phyloP scores from a whole-genome alignment of 2,888 invertebrate species.

The Coleophora deauratella region DNA sequence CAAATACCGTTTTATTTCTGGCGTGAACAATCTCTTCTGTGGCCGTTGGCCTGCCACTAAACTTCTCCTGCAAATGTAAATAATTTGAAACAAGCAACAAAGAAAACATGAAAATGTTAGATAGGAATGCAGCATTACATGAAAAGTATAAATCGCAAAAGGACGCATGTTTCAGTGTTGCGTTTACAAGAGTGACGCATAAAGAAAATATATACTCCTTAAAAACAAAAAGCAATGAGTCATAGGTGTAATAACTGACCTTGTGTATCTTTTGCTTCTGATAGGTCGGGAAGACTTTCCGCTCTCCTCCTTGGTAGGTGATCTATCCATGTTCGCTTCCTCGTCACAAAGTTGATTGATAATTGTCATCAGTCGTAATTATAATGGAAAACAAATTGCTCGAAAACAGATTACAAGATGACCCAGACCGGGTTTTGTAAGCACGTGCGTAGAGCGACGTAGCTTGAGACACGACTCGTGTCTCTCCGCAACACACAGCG shows the following conservation, averaged over 20 bases:
- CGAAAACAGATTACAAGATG: too few relatives aligned
- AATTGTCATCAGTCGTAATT: constrained; percentile 47
- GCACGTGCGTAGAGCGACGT: constrained; percentile 65
- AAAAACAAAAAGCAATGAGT: constrained; percentile 57
- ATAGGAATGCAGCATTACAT: constrained; percentile 3
- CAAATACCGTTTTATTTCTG: constrained; percentile 84
- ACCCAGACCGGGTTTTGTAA: constrained; percentile 16
- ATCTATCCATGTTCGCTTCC: constrained; percentile 45
- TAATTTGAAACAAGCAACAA: neutral
- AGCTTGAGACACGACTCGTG: constrained; percentile 56
- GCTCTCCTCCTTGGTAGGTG: constrained; percentile 50
- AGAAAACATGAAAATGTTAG: constrained; percentile 3
- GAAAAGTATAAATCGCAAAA: constrained; percentile 27
- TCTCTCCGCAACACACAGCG: constrained; percentile 55
- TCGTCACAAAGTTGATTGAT: constrained; percentile 40
- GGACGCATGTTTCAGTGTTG: constrained; percentile 10
- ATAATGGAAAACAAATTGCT: neutral
- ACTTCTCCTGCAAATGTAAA: constrained; percentile 59
- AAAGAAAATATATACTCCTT: constrained; percentile 47
- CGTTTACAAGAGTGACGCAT: constrained; percentile 47
- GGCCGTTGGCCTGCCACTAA: constrained; percentile 77
- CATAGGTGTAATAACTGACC: constrained; percentile 66
- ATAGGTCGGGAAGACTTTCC: constrained; percentile 77
- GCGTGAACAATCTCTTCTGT: constrained; percentile 83
- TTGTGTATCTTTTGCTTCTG: constrained; percentile 81